These are phyloP conservation scores for Syrrhaptes paradoxus DNA, from an alignment of 2,113 vertebrate species.

Conservation along the genomic window DNA sequence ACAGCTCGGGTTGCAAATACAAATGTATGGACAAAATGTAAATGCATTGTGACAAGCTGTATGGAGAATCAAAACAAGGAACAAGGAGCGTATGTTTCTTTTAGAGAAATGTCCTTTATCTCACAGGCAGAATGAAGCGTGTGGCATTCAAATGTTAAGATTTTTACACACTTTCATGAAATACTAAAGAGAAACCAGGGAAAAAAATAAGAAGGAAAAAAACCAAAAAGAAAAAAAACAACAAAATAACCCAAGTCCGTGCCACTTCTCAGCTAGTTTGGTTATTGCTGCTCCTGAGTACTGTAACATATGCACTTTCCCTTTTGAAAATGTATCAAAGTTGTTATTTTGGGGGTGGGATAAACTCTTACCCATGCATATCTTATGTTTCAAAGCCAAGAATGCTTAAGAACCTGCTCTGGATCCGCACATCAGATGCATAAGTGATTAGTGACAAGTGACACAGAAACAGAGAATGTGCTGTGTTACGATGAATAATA, in stretches of 20 bases:
- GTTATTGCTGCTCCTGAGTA: slow-evolving; percentile 71
- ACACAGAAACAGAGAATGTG: slow-evolving; percentile 77
- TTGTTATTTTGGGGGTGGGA: slow-evolving; percentile 71
- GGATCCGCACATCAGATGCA: slow-evolving; percentile 74
- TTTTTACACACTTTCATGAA: slow-evolving; percentile 76
- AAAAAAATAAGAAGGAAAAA: not conserved
- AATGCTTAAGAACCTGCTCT: slow-evolving; percentile 70
- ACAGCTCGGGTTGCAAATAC: slow-evolving; percentile 54
- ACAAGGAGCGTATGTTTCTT: slow-evolving; percentile 69
- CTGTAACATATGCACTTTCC: slow-evolving; percentile 73
- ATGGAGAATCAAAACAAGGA: slow-evolving; percentile 57
- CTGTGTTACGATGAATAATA: slow-evolving; percentile 71
- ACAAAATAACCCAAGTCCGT: slow-evolving; percentile 63
- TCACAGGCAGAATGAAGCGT: slow-evolving; percentile 58
- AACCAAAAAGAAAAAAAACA: not conserved
- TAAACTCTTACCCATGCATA: slow-evolving; percentile 75
- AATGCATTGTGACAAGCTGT: slow-evolving; percentile 63
- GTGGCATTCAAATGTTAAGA: slow-evolving; percentile 75
- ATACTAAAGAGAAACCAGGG: slow-evolving; percentile 63
- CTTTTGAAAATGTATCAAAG: slow-evolving; percentile 69
- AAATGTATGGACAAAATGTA: slow-evolving; percentile 69
- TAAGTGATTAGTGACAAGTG: slow-evolving; percentile 80
- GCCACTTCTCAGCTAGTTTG: slow-evolving; percentile 77
- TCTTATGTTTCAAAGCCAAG: slow-evolving; percentile 70
- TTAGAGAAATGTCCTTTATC: slow-evolving; percentile 72